These are phyloP conservation scores for Sinosuthora webbiana DNA, from an alignment of 2,113 vertebrate species.

Conservation along the genomic window DNA sequence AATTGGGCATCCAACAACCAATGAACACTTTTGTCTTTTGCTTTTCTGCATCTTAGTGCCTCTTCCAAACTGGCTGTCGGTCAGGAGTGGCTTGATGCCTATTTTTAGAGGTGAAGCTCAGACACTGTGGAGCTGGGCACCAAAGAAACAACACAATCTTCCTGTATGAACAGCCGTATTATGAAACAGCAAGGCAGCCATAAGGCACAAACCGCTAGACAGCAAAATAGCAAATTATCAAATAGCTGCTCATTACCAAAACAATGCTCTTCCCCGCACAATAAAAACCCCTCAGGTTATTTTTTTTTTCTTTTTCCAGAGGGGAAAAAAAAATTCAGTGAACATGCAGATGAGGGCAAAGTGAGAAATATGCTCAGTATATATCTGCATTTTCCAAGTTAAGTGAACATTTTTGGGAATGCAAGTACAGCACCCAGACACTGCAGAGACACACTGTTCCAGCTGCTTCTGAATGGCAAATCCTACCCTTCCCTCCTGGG, in stretches of 20 bases:
- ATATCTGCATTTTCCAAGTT: background rate
- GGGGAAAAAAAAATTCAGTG: background rate
- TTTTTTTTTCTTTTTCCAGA: background rate
- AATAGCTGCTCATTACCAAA: slow-evolving; percentile 34
- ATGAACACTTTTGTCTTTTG: background rate
- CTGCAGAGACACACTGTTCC: background rate
- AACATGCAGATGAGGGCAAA: background rate
- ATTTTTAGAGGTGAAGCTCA: background rate
- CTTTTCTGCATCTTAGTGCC: background rate
- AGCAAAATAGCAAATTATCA: slow-evolving; percentile 38
- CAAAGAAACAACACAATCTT: background rate
- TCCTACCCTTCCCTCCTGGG: background rate
- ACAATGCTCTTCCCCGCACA: slow-evolving; percentile 4
- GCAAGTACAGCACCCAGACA: background rate
- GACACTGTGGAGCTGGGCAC: background rate
- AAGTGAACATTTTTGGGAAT: background rate
- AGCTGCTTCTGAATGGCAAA: background rate
- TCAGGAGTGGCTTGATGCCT: background rate
- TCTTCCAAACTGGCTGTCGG: background rate
- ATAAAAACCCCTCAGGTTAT: background rate
- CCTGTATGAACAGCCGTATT: background rate
- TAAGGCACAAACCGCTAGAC: background rate
- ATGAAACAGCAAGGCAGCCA: slow-evolving; percentile 17
- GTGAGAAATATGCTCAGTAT: background rate
- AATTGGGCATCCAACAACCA: background rate